A percentile compares a stretch with the other conserved stretches of the same genome.
These are phyloP conservation scores for Simalia tracyae DNA, from an alignment of 2,797 vertebrate species.

Conservation along the genomic window DNA sequence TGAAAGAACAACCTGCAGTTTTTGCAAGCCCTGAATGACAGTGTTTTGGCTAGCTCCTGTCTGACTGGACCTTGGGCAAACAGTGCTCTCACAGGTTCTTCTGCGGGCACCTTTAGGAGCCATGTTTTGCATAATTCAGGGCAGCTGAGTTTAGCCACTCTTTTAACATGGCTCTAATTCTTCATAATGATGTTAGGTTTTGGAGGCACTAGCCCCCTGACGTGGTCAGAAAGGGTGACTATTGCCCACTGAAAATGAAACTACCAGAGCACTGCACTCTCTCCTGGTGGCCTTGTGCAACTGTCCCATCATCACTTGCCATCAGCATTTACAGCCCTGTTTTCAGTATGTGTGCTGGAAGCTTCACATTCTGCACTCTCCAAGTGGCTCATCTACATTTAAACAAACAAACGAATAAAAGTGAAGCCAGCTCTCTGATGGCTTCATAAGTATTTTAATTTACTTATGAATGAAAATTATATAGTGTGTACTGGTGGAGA, in stretches of 20 bases:
- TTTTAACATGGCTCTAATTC: not conserved
- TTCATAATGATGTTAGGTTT: not conserved
- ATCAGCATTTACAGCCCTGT: not conserved
- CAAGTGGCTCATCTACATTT: not conserved
- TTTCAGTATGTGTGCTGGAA: not conserved
- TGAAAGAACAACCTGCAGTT: not conserved
- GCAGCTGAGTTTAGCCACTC: not conserved
- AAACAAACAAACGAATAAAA: not conserved
- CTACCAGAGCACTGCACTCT: not conserved
- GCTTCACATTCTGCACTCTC: not conserved
- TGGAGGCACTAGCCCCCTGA: not conserved
- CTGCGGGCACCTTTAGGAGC: not conserved
- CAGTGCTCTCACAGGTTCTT: not conserved
- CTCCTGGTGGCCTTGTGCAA: not conserved
- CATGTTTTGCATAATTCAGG: not conserved
- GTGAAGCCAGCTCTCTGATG: not conserved
- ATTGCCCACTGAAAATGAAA: not conserved
- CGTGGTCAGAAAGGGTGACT: not conserved
- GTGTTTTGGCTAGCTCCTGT: not conserved
- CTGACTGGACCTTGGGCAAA: not conserved
- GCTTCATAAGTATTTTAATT: not conserved
- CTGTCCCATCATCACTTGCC: not conserved
- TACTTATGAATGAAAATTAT: not conserved
- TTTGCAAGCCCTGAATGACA: not conserved
- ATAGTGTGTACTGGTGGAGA: not conserved